Base-by-base conservation (phyloP, 2,113 vertebrate species). In the Nibea coibor region DNA sequence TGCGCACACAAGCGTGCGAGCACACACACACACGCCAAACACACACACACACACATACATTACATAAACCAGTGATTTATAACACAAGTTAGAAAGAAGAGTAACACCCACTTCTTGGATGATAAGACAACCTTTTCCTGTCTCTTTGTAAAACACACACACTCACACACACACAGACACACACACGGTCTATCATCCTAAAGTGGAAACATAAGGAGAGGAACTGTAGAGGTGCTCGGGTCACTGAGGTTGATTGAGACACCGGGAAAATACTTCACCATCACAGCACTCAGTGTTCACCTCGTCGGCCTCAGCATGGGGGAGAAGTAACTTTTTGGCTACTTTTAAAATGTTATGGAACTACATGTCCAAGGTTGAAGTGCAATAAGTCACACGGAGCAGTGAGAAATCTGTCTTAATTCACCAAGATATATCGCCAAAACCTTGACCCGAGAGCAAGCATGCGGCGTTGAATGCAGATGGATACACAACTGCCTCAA, bases 161-260 rank as follows among this genome's bases (percentile, higher is more conserved):
- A 48, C 28, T 42, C 12, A 57, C 39, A 72, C 43, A 71, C 50
- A 75, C 24, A 72, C 14, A 50, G 63, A 74, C 71, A 67, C 54
- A 58, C 31, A 69, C 35, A 79, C 4, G 14, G 19, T 72, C 67
- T 3, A 58, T 59, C 45, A 75, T 59, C 39, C 50, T 80, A 42
- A 82, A 87, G 70, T 86, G 82, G 71, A 86, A 88, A 82, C 83
- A 91, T 72, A 87, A 85, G 83, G 68, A 65, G 68, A 71, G 78
- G 78, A 83, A 39, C 69, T 14, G 24, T 35, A 78, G 54, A 68
- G 50, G 56, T 66, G 61, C 77, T 80, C 1, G 51, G 86, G 75
- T 83, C 58, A 82, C 65, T 2, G 31, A 45, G 67, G 78, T 57
- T 88, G 87, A 88, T 68, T 87, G 66, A 77, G 24, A 81, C 70